phyloP scores from a whole-genome alignment of 2,888 invertebrate genomes.

The Dimorphilus gyrociliatus region DNA sequence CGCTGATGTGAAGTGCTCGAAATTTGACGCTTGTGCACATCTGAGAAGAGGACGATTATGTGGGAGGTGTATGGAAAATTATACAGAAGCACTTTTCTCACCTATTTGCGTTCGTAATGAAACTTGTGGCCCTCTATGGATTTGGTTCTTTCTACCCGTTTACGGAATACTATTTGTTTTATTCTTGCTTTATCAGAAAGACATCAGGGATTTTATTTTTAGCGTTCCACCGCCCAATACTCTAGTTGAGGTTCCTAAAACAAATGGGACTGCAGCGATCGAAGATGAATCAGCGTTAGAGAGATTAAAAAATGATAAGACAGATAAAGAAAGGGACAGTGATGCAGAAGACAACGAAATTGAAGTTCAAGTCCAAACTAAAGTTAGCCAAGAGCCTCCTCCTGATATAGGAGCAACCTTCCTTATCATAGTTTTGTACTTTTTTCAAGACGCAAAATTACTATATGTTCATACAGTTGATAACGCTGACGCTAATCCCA shows the following conservation, averaged over 20 bases:
- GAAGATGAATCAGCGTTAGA: constrained; percentile 1
- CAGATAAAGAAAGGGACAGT: too few relatives aligned
- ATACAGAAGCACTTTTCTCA: constrained; percentile 13
- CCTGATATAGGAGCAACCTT: constrained; percentile 10
- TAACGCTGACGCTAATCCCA: constrained; percentile 7
- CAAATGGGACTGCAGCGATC: background rate
- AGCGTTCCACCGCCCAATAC: background rate
- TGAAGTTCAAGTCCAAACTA: background rate
- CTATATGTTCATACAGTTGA: constrained; percentile 11
- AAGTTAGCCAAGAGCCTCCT: constrained; percentile 2
- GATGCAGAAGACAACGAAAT: too few relatives aligned
- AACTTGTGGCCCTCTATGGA: constrained; percentile 10
- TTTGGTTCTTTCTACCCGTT: constrained; percentile 9
- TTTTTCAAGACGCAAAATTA: constrained; percentile 12
- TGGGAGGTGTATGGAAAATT: constrained; percentile 7
- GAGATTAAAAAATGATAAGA: too few relatives aligned
- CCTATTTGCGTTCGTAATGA: constrained; percentile 9
- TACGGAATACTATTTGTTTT: constrained; percentile 10
- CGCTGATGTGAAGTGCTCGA: constrained; percentile 6
- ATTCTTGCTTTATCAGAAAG: constrained; percentile 13
- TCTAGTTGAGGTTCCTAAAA: background rate
- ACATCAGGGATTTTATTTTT: constrained; percentile 13
- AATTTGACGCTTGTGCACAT: constrained; percentile 8
- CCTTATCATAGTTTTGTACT: constrained; percentile 13
- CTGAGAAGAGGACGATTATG: constrained; percentile 10